Evolutionary conservation across 2,888 invertebrate species (phyloP), one percentile per base, ranked within the genome.

Genomic region (Toxonevra muliebris): DNA sequence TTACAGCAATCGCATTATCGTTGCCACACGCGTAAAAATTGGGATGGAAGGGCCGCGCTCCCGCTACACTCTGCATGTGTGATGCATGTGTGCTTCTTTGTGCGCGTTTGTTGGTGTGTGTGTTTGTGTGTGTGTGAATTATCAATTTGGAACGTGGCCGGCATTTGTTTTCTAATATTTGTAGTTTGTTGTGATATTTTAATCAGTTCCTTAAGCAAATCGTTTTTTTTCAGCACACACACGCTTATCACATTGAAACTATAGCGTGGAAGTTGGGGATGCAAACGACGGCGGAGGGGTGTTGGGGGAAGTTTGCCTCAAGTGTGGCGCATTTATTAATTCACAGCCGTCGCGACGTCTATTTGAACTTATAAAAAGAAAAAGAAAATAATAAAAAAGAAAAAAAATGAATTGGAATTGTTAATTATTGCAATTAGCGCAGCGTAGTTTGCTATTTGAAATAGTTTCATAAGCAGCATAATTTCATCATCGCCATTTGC

Each of bases 81-180:
- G 52, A 13, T 19, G 19, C 4, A 11, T 42, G 53, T n/a, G 19
- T 40, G 48, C 40, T n/a, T 62, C 42, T 17, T 53, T 10, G 7
- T 45, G 30, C 12, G 45, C 17, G 58, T 30, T n/a, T 57, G 57
- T 13, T 20, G 43, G 19, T 20, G 52, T 42, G 53, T n/a, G 19
- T 40, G 48, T 53, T n/a, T 62, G 54, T 17, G 62, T 10, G 7
- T 45, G 30, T 19, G 45, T 40, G 58, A 45, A 76, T 80, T 81
- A 80, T 81, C 80, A 81, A 80, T 78, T 79, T 77, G 75, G 80
- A 81, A 79, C 80, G 80, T 79, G 79, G 77, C 76, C 77, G 79
- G 80, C 79, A 79, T 79, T 71, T 59, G 30, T n/a, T 41, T 61
- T 61, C 12, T 40, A 30, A 30, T 43, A 30, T 5, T 20, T 20